Percentiles rank a stretch among this genome's conserved stretches.
Evolutionary conservation across 2,797 vertebrate genomes (phyloP).

Genomic region (Iguana delicatissima): DNA sequence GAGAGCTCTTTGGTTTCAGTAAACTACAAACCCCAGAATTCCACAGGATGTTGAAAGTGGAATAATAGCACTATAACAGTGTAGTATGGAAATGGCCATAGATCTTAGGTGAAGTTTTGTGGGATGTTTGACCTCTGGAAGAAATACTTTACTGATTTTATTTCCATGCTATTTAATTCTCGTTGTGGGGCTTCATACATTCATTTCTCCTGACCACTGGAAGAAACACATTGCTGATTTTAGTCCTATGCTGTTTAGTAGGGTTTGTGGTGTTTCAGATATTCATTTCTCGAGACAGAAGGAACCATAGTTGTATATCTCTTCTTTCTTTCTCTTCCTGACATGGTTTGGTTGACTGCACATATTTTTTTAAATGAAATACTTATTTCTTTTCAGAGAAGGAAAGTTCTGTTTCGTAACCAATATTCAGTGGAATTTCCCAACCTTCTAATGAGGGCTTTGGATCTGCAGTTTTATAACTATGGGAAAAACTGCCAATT

Average conservation of each 20-base stretch:
- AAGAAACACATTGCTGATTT: background rate
- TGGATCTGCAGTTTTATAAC: constrained; percentile 4
- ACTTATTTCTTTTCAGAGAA: background rate
- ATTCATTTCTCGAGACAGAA: background rate
- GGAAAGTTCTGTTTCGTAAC: constrained; percentile 4
- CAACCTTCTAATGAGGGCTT: constrained; percentile 18
- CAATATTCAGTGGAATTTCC: background rate
- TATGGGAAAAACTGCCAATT: constrained; percentile 21
- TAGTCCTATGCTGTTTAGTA: background rate
- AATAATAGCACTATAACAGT: too few relatives aligned
- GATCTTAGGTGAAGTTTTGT: background rate
- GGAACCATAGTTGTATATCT: background rate
- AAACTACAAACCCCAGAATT: too few relatives aligned
- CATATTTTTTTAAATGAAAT: background rate
- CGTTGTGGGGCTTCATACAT: background rate
- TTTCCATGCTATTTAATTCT: background rate
- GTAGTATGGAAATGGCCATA: too few relatives aligned
- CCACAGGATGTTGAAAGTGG: too few relatives aligned
- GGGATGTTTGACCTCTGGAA: background rate
- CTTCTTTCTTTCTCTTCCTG: background rate
- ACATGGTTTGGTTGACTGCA: background rate
- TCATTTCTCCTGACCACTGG: background rate
- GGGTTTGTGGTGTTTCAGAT: background rate
- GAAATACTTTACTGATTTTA: background rate
- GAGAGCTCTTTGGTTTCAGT: too few relatives aligned